Evolutionary conservation across 2,797 vertebrate species (phyloP), one percentile per base, ranked within the genome.

Genomic region (Simalia tracyae): DNA sequence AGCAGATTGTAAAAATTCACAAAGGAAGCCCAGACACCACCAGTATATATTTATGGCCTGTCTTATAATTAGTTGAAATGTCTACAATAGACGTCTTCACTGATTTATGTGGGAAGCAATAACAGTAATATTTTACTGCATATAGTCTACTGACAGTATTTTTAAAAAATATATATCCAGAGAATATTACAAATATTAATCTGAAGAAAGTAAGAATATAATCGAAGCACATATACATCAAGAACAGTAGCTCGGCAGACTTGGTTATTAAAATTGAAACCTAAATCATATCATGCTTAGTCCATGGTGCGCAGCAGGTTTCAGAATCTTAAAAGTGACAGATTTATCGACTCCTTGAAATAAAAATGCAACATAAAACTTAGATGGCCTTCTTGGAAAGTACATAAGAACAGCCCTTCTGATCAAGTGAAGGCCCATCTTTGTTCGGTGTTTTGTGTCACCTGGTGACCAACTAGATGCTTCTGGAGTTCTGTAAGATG

Each of bases 61-160:
- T 68, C 89, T 92, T 72, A 89, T 89, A 92, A 92, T 72, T 89
- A 89, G 63, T 22, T 59, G 84, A 68, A 4, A 66, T 57, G 19
- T 81, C 31, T 81, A 36, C 7, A 57, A 11, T 42, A 46, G 54
- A 64, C n/a, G 54, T 76, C 26, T 26, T 85, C 42, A 60, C 31
- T 56, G 50, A 12, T 68, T 54, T 87, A 76, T 28, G 84, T 28
- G 84, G 66, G 54, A 76, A 59, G 86, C 56, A 91, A 68, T 10
- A 68, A 42, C 8, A 46, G 42, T 81, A 46, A 81, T 81, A 46
- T 46, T 81, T 81, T 81, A 81, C 46, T 81, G 42, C 72, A 81
- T 46, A 24, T 24, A 9, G 19, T 81, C 4, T 81, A 46, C 19
- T 81, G 72, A 46, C 19, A 81, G 19, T 81, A 36, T 60, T 60